phyloP scores from a whole-genome alignment of 2,797 vertebrate genomes.

The Crenuchus spilurus region DNA sequence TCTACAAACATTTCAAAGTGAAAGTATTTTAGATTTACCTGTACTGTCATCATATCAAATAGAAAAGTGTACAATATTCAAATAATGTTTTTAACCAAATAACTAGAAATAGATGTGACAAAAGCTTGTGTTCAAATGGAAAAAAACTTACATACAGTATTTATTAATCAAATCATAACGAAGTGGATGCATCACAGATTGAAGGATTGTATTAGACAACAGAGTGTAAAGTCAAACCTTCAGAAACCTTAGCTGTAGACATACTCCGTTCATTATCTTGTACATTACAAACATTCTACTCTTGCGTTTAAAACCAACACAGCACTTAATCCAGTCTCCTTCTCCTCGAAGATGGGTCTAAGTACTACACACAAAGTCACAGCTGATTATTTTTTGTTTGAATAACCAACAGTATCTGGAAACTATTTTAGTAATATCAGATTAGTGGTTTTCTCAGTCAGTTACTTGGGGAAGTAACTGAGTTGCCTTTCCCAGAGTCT shows the following conservation, averaged over 20 bases:
- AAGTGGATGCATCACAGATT: conserved; percentile 53
- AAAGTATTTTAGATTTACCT: conserved; percentile 63
- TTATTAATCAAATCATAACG: conserved; percentile 66
- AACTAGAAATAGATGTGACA: conserved; percentile 79
- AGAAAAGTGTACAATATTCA: conserved; percentile 51
- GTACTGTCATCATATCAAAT: conserved; percentile 54
- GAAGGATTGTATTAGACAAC: conserved; percentile 51
- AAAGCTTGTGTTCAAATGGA: conserved; percentile 77
- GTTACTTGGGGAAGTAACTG: conserved; percentile 28
- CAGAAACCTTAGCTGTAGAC: conserved; percentile 19
- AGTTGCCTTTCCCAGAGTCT: conserved; percentile 53
- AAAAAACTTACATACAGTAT: conserved; percentile 62
- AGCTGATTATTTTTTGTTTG: conserved; percentile 51
- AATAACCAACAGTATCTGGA: conserved; percentile 49
- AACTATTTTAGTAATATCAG: conserved; percentile 45
- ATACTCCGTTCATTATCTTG: conserved; percentile 24
- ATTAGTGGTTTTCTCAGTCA: conserved; percentile 33
- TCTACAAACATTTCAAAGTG: conserved; percentile 54
- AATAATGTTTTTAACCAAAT: conserved; percentile 82
- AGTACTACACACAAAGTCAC: conserved; percentile 48
- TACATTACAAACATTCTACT: conserved; percentile 62
- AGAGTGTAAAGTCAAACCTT: conserved; percentile 43
- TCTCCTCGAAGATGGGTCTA: conserved; percentile 25
- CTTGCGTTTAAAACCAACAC: conserved; percentile 52
- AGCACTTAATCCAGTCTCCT: conserved; percentile 54